Evolutionary conservation across 1,140 invertebrate species (phyloP), one percentile per base, ranked within the genome.

Genomic region (Chelonus insularis): DNA sequence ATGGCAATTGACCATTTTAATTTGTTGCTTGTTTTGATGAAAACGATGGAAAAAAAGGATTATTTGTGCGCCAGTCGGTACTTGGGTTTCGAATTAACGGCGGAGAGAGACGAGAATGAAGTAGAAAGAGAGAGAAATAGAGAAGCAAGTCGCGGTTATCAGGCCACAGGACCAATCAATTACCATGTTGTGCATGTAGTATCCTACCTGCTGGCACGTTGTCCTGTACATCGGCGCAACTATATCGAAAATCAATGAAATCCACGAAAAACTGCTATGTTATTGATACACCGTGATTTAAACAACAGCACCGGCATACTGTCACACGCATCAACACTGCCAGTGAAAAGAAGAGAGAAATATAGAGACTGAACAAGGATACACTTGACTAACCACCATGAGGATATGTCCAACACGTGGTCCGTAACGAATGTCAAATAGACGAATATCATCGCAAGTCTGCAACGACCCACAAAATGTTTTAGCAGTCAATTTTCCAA

Each of bases 251-350:
- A 63, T 63, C 61, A 63, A 63, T 63, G 61, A 58, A 54, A 58
- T 51, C 56, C 16, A 54, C 56, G 61, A 58, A 58, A 63, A 58
- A 63, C 36, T 43, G 43, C 47, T 57, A 18, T 32, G 61, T 63
- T 63, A 63, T 63, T 63, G 61, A 63, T 63, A 63, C 56, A 63
- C 47, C 37, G 48, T 54, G 55, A 63, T 63, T 63, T 63, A 63
- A 63, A 63, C 47, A 34, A 36, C 55, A 45, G 5, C 34, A 52
- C 32, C 47, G 32, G 47, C 21, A 20, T 39, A 51, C 45, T 62
- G 45, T 62, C 60, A 62, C 54, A 16, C 48, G 55, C 23, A 32
- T 21, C 20, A 62, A 8, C 8, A 5, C 12, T 14, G 37, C 2
- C 11, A 5, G 9, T 5, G 16, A 29, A 7, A 7, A 29, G 25